Evolutionary conservation across 2,888 invertebrate genomes (phyloP), one percentile per base, ranked within the genome.

Genomic region (Drosophila neotestacea): DNA sequence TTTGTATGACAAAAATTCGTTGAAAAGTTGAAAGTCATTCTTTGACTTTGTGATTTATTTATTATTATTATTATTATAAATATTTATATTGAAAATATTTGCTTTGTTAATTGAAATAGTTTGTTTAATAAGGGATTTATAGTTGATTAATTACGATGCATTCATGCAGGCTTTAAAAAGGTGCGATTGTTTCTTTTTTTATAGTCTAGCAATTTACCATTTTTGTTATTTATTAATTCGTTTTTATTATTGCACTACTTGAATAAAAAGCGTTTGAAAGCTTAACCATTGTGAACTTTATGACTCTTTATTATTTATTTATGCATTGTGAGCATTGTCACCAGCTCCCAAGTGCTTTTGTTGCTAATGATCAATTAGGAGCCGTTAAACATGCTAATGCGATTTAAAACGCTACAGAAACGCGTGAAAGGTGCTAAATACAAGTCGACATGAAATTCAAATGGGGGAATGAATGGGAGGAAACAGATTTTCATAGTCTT

Each of bases 341-440:
- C 54, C 66, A 73, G 54, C 51, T 68, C 42, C 48, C 70, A 70
- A 83, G 73, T 83, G 66, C 70, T 88, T 73, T 76, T 70, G 42
- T 73, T 59, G 79, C 82, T 83, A 83, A 83, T 88, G 82, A 83
- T 79, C 82, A 77, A 88, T 76, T 85, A 79, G 79, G 73, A 44
- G 62, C 66, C 51, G 70, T 77, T 77, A 79, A 73, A 70, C 79
- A 76, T 82, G 79, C 63, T 70, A 81, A 71, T 62, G 48, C 47
- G 59, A 59, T 59, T 62, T 44, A 47, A 47, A 50, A 48, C 65
- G 61, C 66, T 7, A 48, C 39, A 27, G 36, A 44, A 61, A 30
- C 46, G 62, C 55, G 44, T 38, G 39, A 74, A 62, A 65, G 74
- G 74, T 78, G 64, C 64, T 78, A 64, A 73, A 42, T 55, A 64